These are phyloP conservation scores for Danionella dracula DNA, from an alignment of 2,797 vertebrate genomes.

Conservation along the genomic window DNA sequence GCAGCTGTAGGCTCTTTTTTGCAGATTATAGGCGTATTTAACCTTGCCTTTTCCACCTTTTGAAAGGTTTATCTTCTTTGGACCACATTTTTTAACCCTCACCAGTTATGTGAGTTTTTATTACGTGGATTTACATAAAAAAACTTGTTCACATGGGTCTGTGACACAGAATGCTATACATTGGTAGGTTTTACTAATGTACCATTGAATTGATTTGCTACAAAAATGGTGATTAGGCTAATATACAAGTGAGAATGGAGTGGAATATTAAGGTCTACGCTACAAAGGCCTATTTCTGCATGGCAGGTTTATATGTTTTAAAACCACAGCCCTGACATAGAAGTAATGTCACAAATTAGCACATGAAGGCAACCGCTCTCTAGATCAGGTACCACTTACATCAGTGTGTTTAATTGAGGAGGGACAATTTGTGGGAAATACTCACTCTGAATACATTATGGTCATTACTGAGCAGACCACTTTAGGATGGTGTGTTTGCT, in stretches of 20 bases:
- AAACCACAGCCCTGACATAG: background rate
- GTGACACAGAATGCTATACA: background rate
- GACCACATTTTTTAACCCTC: constrained; percentile 15
- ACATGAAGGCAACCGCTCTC: background rate
- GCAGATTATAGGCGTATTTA: constrained; percentile 42
- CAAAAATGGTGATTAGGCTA: constrained; percentile 2
- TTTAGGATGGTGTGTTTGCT: too few relatives aligned
- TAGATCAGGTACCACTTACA: constrained; percentile 21
- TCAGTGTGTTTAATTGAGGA: constrained; percentile 24
- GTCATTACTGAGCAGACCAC: background rate
- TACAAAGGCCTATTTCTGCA: background rate
- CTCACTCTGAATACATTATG: constrained; percentile 8
- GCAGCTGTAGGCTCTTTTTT: constrained; percentile 47
- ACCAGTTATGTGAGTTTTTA: background rate
- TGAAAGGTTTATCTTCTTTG: constrained; percentile 34
- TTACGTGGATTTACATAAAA: background rate
- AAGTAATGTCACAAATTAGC: constrained; percentile 24
- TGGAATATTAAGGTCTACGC: constrained; percentile 9
- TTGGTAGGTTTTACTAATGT: background rate
- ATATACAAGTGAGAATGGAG: constrained; percentile 24
- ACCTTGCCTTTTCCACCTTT: constrained; percentile 35
- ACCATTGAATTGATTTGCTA: constrained; percentile 1
- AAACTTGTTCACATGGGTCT: background rate
- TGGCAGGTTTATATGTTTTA: background rate
- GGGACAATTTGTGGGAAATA: background rate